These are phyloP conservation scores for Pangasianodon gigas DNA, from an alignment of 2,113 vertebrate species.

Conservation along the genomic window DNA sequence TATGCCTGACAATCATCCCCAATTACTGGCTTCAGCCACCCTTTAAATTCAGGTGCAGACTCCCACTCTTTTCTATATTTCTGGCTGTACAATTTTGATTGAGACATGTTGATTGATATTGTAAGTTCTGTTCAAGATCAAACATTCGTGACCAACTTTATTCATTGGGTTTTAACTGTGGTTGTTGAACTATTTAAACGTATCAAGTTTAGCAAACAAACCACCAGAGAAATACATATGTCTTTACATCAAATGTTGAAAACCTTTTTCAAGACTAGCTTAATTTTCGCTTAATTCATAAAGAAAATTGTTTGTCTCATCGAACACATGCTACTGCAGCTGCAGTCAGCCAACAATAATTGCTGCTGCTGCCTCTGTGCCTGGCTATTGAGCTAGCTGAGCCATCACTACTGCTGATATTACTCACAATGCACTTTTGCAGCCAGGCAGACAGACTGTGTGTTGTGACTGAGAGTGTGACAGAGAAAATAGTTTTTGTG, in stretches of 20 bases:
- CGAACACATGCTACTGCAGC: neutral
- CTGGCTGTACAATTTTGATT: neutral
- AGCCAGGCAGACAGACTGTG: too few relatives aligned
- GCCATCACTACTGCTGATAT: too few relatives aligned
- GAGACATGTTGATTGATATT: neutral
- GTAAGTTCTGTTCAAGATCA: neutral
- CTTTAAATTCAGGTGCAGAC: neutral
- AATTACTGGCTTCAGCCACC: neutral
- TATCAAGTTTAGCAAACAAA: too few relatives aligned
- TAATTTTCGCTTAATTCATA: neutral
- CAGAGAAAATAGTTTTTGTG: too few relatives aligned
- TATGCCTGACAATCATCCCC: neutral
- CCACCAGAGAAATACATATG: too few relatives aligned
- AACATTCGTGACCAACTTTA: neutral
- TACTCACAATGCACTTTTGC: too few relatives aligned
- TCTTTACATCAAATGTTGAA: too few relatives aligned
- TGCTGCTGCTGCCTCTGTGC: neutral
- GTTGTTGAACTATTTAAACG: neutral
- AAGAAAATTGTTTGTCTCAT: too few relatives aligned
- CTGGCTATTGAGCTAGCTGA: neutral
- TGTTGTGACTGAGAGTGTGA: too few relatives aligned
- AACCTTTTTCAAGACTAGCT: too few relatives aligned
- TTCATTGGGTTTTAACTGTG: neutral
- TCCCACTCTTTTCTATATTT: neutral
- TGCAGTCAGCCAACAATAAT: neutral